These are phyloP conservation scores for Penaeus monodon DNA, from an alignment of 2,888 invertebrate genomes.

Conservation along the genomic window DNA sequence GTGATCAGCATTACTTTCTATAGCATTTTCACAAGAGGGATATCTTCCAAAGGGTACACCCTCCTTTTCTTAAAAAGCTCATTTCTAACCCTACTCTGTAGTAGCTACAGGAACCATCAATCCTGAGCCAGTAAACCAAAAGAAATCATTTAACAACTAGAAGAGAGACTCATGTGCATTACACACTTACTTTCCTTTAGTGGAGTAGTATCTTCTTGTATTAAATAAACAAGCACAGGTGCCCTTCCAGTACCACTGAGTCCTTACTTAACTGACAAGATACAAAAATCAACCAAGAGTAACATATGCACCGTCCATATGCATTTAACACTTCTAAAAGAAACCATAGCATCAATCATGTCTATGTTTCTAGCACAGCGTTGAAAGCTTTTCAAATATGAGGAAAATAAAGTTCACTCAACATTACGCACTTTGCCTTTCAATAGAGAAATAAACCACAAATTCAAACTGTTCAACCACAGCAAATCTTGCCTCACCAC, in stretches of 20 bases:
- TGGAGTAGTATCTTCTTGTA: constrained; percentile 31
- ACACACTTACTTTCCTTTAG: constrained; percentile 34
- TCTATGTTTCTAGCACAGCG: constrained; percentile 62
- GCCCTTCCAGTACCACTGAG: constrained; percentile 42
- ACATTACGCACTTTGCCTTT: constrained; percentile 42
- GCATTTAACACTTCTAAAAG: constrained; percentile 55
- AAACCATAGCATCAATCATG: constrained; percentile 60
- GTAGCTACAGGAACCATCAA: constrained; percentile 47
- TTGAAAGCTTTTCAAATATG: constrained; percentile 43
- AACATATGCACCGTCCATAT: constrained; percentile 52
- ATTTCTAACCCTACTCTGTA: constrained; percentile 56
- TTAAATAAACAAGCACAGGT: constrained; percentile 45
- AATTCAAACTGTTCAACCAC: constrained; percentile 46
- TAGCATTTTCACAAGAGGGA: constrained; percentile 28
- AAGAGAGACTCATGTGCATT: constrained; percentile 53
- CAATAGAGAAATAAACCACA: constrained; percentile 40
- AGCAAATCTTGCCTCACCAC: constrained; percentile 50
- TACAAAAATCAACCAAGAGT: constrained; percentile 51
- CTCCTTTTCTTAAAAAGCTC: constrained; percentile 39
- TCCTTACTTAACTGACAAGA: constrained; percentile 36
- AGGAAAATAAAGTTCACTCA: constrained; percentile 38
- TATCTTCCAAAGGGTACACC: constrained; percentile 36
- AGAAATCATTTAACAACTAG: constrained; percentile 37
- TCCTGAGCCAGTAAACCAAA: constrained; percentile 45
- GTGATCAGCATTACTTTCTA: constrained; percentile 40